Conservation (phyloP, 2,113 vertebrate species). For the Barbus barbus region DNA sequence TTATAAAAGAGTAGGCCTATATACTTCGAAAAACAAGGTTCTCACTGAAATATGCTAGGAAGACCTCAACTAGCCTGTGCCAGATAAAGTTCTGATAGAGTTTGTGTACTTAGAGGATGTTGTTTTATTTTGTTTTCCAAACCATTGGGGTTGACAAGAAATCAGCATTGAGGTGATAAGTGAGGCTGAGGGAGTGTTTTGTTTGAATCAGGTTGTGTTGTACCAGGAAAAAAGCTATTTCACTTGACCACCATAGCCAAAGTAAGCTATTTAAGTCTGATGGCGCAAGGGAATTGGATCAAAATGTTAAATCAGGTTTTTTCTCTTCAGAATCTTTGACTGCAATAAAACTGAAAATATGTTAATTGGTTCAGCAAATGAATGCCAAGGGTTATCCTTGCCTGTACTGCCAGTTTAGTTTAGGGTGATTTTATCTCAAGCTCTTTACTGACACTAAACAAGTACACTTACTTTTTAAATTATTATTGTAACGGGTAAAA, state of each 20-base stretch:
- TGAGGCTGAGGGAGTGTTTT: neutral
- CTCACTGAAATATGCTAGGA: neutral
- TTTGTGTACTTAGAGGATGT: neutral
- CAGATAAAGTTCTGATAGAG: neutral
- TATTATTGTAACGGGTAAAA: neutral
- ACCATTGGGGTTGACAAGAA: neutral
- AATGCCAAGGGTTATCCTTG: neutral
- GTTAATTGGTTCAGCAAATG: neutral
- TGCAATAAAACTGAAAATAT: neutral
- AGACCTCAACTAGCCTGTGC: neutral
- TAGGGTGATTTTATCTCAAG: neutral
- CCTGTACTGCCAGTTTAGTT: neutral
- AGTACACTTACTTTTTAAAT: neutral
- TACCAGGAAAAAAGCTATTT: constrained; percentile 24
- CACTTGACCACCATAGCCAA: neutral
- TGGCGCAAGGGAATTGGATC: neutral
- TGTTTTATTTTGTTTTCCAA: constrained; percentile 1
- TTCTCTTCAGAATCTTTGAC: constrained; percentile 2
- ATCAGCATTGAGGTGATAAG: constrained; percentile 6
- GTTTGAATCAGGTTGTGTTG: constrained; percentile 3
- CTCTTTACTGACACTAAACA: neutral
- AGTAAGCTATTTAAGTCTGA: neutral
- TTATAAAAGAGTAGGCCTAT: neutral
- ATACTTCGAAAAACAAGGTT: constrained; percentile 13
- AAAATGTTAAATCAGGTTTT: neutral